phyloP scores from a whole-genome alignment of 2,113 vertebrate genomes.

The Alces alces region DNA sequence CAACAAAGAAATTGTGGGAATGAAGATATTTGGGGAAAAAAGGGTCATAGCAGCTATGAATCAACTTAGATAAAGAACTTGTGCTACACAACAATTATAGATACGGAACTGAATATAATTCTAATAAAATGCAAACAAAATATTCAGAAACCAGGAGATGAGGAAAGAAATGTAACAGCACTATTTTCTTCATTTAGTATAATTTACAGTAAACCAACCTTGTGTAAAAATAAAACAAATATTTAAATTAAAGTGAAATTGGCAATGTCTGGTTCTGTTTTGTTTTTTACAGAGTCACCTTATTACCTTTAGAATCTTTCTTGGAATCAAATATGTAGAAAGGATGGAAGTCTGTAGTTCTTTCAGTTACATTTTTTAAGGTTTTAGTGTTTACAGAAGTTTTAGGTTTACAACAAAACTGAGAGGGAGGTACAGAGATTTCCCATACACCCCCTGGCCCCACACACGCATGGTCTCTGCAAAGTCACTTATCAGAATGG shows the following conservation, averaged over 20 bases:
- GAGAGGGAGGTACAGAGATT: no score
- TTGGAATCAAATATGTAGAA: neutral
- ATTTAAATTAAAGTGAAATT: neutral
- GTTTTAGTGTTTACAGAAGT: neutral
- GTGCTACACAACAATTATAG: neutral
- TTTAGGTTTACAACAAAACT: neutral
- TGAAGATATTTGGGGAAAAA: neutral
- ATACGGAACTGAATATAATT: neutral
- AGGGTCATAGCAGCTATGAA: neutral
- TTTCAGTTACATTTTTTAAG: neutral
- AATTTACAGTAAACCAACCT: neutral
- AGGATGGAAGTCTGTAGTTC: neutral
- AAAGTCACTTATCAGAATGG: neutral
- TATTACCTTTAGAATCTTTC: neutral
- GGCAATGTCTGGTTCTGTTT: neutral
- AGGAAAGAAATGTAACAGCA: neutral
- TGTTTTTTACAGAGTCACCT: neutral
- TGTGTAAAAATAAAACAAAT: neutral
- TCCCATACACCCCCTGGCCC: fast-evolving
- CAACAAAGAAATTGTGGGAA: neutral
- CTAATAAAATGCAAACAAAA: neutral
- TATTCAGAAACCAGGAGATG: neutral
- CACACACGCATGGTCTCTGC: fast-evolving
- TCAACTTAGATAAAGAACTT: neutral
- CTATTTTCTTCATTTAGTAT: neutral